Percentiles rank a stretch among this genome's conserved stretches.
Conservation (phyloP, 2,797 vertebrate genomes). For the Tauraco hartlaubi region DNA sequence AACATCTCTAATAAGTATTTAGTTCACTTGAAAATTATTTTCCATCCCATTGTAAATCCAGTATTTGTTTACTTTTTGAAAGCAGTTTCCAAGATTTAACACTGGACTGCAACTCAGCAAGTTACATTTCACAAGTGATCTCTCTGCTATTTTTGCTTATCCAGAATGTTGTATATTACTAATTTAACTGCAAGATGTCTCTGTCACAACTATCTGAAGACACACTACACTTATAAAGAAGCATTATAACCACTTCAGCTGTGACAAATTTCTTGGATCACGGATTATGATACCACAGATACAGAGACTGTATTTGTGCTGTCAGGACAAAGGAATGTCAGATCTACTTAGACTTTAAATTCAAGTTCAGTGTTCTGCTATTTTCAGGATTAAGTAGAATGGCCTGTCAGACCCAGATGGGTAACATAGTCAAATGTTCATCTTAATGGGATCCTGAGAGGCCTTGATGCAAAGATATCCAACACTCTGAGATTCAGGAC, state of each 20-base stretch:
- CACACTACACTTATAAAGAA: neutral
- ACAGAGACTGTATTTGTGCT: neutral
- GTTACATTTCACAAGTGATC: neutral
- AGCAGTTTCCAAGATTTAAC: neutral
- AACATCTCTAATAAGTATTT: neutral
- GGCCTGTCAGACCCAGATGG: neutral
- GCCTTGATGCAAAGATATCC: neutral
- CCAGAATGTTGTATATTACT: neutral
- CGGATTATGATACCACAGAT: neutral
- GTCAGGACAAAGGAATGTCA: neutral
- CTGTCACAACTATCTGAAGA: neutral
- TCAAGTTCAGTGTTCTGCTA: neutral
- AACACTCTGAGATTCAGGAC: neutral
- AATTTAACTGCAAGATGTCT: neutral
- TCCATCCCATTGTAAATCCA: neutral
- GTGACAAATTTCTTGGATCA: neutral
- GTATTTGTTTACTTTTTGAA: neutral
- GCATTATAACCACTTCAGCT: neutral
- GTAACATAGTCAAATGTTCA: neutral
- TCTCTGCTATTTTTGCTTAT: neutral
- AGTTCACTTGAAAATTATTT: neutral
- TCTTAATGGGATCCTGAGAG: neutral
- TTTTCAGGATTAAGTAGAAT: neutral
- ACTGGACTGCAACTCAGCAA: neutral
- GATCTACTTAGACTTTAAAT: neutral